Conservation (phyloP, 2,113 vertebrate genomes). For the Ranitomeya imitator region DNA sequence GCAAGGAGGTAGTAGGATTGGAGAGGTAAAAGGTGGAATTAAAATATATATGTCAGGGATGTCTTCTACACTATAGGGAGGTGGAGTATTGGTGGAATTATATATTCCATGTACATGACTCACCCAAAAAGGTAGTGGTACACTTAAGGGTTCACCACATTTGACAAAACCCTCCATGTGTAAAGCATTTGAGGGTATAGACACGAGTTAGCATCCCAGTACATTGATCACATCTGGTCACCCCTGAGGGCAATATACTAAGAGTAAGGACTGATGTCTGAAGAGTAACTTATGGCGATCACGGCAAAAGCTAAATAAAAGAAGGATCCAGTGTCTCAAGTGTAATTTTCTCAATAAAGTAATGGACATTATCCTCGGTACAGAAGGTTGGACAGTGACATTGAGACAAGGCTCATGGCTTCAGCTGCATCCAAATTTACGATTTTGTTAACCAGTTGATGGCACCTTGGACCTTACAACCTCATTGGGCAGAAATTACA, state of each 20-base stretch:
- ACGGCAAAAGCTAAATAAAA: not conserved
- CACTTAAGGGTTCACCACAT: not conserved
- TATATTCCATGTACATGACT: not conserved
- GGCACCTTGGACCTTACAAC: not conserved
- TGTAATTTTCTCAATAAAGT: not conserved
- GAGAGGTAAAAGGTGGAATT: not conserved
- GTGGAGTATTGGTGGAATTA: not conserved
- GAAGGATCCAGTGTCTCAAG: not conserved
- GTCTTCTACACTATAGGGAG: not conserved
- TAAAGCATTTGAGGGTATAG: too few relatives aligned
- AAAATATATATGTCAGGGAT: not conserved
- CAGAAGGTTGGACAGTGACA: not conserved
- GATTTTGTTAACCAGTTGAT: not conserved
- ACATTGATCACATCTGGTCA: not conserved
- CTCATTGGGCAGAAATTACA: not conserved
- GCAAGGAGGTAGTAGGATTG: not conserved
- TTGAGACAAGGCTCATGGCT: not conserved
- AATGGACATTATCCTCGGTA: not conserved
- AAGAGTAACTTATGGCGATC: not conserved
- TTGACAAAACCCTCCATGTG: not conserved
- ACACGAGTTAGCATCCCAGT: too few relatives aligned
- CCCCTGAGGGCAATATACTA: not conserved
- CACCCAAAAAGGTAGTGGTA: not conserved
- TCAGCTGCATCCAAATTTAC: too few relatives aligned
- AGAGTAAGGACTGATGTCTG: not conserved